phyloP scores from a whole-genome alignment of 2,797 vertebrate genomes.

The Tapera naevia region DNA sequence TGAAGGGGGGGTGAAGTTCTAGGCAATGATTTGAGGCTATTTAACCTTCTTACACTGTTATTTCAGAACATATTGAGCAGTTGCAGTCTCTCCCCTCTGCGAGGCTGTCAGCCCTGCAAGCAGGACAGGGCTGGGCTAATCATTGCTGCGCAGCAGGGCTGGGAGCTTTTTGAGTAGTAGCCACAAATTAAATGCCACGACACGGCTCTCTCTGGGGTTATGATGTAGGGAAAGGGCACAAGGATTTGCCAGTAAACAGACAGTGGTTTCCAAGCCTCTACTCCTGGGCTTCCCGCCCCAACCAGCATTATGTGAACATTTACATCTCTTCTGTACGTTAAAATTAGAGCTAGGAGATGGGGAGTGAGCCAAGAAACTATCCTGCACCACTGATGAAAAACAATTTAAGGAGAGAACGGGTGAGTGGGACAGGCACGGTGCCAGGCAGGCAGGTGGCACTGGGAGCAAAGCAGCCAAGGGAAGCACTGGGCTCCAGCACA shows the following conservation, averaged over 20 bases:
- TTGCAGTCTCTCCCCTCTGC: background rate
- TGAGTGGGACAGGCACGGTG: fast-evolving
- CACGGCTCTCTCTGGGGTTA: background rate
- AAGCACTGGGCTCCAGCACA: background rate
- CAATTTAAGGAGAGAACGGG: background rate
- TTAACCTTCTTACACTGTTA: background rate
- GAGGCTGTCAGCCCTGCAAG: background rate
- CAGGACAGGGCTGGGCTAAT: background rate
- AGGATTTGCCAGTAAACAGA: background rate
- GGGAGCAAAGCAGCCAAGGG: fast-evolving
- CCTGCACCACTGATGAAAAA: fast-evolving
- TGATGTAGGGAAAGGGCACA: background rate
- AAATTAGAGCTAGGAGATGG: background rate
- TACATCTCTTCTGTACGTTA: background rate
- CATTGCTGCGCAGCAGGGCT: background rate
- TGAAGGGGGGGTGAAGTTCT: background rate
- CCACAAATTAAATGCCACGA: background rate
- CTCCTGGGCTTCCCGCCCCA: background rate
- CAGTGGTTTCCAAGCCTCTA: background rate
- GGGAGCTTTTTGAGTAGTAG: background rate
- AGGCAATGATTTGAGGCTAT: background rate
- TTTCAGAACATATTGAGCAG: background rate
- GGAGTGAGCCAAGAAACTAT: background rate
- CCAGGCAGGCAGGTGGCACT: background rate
- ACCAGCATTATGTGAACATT: fast-evolving